A percentile compares a stretch with the other conserved stretches of the same genome.
Conservation (phyloP, 2,113 vertebrate species). For the Ceyx melanurus region DNA sequence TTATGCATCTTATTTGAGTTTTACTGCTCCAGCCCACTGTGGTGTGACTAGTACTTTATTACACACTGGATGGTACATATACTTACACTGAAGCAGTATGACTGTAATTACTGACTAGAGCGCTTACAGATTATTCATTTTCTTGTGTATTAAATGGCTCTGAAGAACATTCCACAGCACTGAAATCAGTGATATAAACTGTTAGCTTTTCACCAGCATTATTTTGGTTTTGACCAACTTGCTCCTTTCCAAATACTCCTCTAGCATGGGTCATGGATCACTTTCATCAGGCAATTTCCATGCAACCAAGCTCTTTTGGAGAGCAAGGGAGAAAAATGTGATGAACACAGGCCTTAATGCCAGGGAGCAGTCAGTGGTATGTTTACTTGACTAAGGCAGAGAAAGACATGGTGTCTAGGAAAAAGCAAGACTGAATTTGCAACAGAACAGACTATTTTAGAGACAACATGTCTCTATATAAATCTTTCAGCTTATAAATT, state of each 20-base stretch:
- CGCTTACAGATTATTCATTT: neutral
- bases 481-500: conserved; percentile 28
- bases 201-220: neutral
- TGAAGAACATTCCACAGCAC: neutral
- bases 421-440: neutral
- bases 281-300: neutral
- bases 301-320: neutral
- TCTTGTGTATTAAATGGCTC: neutral
- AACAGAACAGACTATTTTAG: neutral
- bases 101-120: neutral
- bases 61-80: neutral
- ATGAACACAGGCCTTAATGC: neutral
- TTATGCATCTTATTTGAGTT: neutral
- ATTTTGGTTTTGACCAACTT: neutral
- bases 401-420: neutral
- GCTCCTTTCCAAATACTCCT: neutral
- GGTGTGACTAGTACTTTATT: neutral
- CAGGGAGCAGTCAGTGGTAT: neutral
- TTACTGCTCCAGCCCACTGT: neutral
- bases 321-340: neutral
- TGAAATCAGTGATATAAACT: neutral
- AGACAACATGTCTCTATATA: neutral
- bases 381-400: neutral
- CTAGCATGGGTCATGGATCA: neutral
- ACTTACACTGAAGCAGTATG: neutral